A percentile compares a stretch with the other conserved stretches of the same genome.
Conservation (phyloP, 1,140 invertebrate species). For the Ephestia elutella region DNA sequence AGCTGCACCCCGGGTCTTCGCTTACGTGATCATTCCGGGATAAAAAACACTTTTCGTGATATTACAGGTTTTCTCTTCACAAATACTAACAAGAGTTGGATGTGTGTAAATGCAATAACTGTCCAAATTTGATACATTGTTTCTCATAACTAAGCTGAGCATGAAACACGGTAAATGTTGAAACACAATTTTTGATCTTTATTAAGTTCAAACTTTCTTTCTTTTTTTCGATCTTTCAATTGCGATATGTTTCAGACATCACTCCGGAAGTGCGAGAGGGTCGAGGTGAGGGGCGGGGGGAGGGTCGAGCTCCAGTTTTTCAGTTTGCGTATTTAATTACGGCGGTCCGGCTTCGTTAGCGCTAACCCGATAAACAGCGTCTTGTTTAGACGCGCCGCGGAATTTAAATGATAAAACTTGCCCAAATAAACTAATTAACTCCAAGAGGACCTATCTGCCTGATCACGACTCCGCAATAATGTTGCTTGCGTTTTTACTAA, state of each 20-base stretch:
- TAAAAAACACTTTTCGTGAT: too few species aligned
- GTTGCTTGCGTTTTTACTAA: background rate
- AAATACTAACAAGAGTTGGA: too few species aligned
- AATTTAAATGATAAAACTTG: slow-evolving; percentile 8
- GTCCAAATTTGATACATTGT: too few species aligned
- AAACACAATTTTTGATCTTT: too few species aligned
- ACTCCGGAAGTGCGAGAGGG: background rate
- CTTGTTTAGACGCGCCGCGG: slow-evolving; percentile 4
- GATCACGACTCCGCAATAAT: background rate
- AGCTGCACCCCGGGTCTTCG: too few species aligned
- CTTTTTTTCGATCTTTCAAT: too few species aligned
- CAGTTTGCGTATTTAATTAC: slow-evolving; percentile 6
- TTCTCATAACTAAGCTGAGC: too few species aligned
- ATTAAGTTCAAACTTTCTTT: too few species aligned
- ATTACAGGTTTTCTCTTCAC: too few species aligned
- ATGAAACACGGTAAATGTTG: too few species aligned
- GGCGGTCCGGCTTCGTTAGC: slow-evolving; percentile 6
- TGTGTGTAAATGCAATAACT: too few species aligned
- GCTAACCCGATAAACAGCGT: background rate
- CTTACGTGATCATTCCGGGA: too few species aligned
- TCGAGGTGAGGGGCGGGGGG: background rate
- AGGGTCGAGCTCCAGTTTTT: background rate
- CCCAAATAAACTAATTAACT: slow-evolving; percentile 7
- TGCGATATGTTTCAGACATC: background rate
- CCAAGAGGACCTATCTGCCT: background rate